Conservation (phyloP, 2,888 invertebrate species). For the Xestia sexstrigata region DNA sequence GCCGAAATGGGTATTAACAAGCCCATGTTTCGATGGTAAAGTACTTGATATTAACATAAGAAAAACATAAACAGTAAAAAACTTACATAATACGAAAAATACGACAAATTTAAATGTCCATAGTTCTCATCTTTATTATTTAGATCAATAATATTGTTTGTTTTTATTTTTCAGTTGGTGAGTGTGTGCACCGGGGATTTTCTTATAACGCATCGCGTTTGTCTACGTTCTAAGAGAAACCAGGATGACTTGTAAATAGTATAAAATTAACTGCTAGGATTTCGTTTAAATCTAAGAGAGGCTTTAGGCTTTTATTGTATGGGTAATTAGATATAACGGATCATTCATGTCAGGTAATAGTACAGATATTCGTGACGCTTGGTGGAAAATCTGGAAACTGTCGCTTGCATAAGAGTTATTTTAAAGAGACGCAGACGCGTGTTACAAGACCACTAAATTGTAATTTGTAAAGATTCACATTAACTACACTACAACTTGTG, state of each 20-base stretch:
- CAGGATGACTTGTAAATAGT: constrained; percentile 51
- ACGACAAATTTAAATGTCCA: constrained; percentile 18
- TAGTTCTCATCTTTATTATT: neutral
- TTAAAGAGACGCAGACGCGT: neutral
- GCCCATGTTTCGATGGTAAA: constrained; percentile 36
- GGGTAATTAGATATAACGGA: constrained; percentile 50
- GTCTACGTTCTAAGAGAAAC: constrained; percentile 63
- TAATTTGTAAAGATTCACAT: neutral
- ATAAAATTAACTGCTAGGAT: constrained; percentile 38
- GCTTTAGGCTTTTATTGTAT: constrained; percentile 62
- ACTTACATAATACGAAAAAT: constrained; percentile 32
- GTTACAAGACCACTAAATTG: neutral
- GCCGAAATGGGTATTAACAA: constrained; percentile 33
- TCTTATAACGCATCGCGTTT: constrained; percentile 60
- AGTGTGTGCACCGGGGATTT: constrained; percentile 51
- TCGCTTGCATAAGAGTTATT: neutral
- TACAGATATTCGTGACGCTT: constrained; percentile 16
- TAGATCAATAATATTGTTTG: constrained; percentile 28
- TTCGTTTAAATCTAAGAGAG: constrained; percentile 47
- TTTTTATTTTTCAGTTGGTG: constrained; percentile 62
- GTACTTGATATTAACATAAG: constrained; percentile 50
- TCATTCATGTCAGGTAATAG: constrained; percentile 12
- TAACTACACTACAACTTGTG: neutral
- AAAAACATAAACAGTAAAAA: constrained; percentile 42
- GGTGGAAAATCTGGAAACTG: neutral